Conservation (phyloP, 92 coral and sea anemone genomes). For the Heteractis magnifica region DNA sequence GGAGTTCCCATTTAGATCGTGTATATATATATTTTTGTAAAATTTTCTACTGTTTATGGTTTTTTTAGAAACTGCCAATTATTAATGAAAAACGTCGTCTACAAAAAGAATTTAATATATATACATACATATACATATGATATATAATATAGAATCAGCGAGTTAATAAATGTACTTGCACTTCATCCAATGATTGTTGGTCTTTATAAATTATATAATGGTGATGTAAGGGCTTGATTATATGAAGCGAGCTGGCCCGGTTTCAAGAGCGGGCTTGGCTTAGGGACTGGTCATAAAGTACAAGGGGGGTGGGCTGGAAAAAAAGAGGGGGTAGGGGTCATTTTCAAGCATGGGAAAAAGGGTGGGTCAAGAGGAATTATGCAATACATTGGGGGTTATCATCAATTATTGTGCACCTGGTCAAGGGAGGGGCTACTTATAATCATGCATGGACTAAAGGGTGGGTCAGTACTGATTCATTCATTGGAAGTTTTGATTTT, state of each 20-base stretch:
- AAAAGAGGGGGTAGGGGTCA: too few relatives aligned
- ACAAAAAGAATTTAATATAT: slow-evolving; percentile 83
- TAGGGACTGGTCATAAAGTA: too few relatives aligned
- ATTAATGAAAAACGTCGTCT: slow-evolving; percentile 43
- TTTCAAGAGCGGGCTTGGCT: neutral
- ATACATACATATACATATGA: slow-evolving; percentile 52
- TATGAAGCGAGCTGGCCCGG: too few relatives aligned
- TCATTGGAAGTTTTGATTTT: too few relatives aligned
- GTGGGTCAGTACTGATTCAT: too few relatives aligned
- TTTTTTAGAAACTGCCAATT: slow-evolving; percentile 68
- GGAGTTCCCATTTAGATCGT: slow-evolving; percentile 47
- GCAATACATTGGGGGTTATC: too few relatives aligned
- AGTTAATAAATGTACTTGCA: slow-evolving; percentile 48
- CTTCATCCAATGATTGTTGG: neutral
- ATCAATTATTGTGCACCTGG: too few relatives aligned
- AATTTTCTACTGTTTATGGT: slow-evolving; percentile 82
- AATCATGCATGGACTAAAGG: too few relatives aligned
- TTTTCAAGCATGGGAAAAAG: too few relatives aligned
- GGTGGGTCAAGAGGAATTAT: too few relatives aligned
- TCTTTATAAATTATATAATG: neutral
- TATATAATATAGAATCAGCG: slow-evolving; percentile 34
- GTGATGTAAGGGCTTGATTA: neutral
- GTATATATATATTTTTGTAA: slow-evolving; percentile 89
- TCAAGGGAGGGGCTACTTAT: too few relatives aligned
- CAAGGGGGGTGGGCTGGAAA: too few relatives aligned